These are phyloP conservation scores for Drosophila paulistorum DNA, from an alignment of 1,140 invertebrate species.

Conservation along the genomic window DNA sequence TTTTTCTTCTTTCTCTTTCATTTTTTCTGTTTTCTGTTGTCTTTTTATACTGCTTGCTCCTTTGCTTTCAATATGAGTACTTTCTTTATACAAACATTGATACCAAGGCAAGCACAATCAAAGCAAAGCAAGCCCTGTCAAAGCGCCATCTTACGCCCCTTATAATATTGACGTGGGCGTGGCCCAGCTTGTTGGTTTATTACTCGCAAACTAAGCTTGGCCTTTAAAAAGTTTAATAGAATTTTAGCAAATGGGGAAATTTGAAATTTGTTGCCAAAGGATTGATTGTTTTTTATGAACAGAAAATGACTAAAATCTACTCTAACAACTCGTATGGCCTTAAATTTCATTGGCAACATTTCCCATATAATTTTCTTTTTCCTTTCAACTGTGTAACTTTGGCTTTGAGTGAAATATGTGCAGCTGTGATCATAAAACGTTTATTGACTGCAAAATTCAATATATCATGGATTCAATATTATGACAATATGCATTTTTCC, in stretches of 20 bases:
- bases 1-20: slow-evolving; percentile 8
- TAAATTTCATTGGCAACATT: not conserved
- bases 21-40: slow-evolving; percentile 10
- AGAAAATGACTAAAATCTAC: not conserved
- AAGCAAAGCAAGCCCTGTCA: slow-evolving; percentile 37
- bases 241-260: not conserved
- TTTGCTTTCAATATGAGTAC: slow-evolving; percentile 24
- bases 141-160: slow-evolving; percentile 21
- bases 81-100: slow-evolving; percentile 60
- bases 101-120: slow-evolving; percentile 66
- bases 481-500: slow-evolving; percentile 71
- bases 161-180: not conserved
- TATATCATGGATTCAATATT: slow-evolving; percentile 78
- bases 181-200: slow-evolving; percentile 34
- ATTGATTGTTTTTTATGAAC: slow-evolving; percentile 22
- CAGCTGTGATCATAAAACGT: slow-evolving; percentile 75
- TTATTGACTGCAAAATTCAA: slow-evolving; percentile 80
- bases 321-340: not conserved
- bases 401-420: slow-evolving; percentile 48
- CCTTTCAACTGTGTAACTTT: slow-evolving; percentile 24
- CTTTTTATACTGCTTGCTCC: slow-evolving; percentile 25
- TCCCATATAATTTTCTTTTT: not conserved
- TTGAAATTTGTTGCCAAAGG: too few species aligned
- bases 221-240: not conserved
- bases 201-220: slow-evolving; percentile 25